Base-by-base conservation (phyloP, 1,140 invertebrate species). In the Pantala flavescens region DNA sequence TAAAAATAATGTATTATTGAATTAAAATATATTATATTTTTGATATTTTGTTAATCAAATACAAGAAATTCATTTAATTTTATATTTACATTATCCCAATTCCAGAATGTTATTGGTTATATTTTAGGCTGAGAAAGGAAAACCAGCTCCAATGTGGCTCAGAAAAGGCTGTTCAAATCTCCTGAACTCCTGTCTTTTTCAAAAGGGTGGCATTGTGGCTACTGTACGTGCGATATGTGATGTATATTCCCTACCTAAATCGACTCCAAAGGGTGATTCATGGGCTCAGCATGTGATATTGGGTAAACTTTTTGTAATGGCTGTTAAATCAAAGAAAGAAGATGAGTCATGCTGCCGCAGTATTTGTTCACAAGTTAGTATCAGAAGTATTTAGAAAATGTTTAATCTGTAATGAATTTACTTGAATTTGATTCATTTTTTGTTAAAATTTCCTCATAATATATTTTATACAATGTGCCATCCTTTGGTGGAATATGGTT, bases 161-260 rank as follows among this genome's bases (percentile, higher is more conserved):
- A 87, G 86, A 77, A 83, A 81, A 80, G 80, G 83, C n/a, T 87
- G 90, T 76, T 84, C 84, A 72, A 85, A 85, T 73, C 86, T 88
- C 77, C 80, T 93, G 76, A 86, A 87, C 42, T 78, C 84, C 23
- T 83, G 84, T 73, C 81, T 92, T 23, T 80, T 86, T 70, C 81
- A 84, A 77, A 79, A 86, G 0, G 86, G 87, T 79, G 91, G 91
- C 12, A 81, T 91, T 43, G 75, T 85, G 23, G 83, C 85, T n/a
- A 78, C 90, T 2, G 84, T 90, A 28, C 79, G 84, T 77, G 87
- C 87, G 74, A 86, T 92, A 78, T 85, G 90, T 74, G 87, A 89
- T 76, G 85, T 85, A 75, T 81, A 83, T 74, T 81, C 84, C 36
- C 84, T 85, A 77, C 70, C 81, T 24, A 16, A 63, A 63, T 21